phyloP scores from a whole-genome alignment of 92 coral and sea anemone species.

The Anthopleura xanthogrammica region DNA sequence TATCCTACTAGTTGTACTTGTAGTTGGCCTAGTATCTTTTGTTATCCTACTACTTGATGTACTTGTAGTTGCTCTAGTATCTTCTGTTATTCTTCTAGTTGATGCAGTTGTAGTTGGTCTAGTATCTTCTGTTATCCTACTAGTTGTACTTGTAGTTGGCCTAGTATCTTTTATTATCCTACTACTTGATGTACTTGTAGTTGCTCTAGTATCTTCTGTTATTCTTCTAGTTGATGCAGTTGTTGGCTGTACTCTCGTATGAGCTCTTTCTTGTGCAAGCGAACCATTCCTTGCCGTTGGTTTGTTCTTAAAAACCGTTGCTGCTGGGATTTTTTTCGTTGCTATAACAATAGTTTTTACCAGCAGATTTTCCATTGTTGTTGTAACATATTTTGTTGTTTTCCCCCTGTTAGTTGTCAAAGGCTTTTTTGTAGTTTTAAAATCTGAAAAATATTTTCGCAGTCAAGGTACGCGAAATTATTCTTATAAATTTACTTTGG shows the following conservation, averaged over 20 bases:
- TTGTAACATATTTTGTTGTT: neutral
- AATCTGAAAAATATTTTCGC: neutral
- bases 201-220: neutral
- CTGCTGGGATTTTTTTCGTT: neutral
- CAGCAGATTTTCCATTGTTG: neutral
- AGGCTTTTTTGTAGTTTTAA: neutral
- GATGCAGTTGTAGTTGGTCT: conserved; percentile 5
- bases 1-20: conserved; percentile 9
- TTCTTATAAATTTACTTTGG: too few species aligned
- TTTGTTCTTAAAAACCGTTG: neutral
- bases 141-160: conserved; percentile 8
- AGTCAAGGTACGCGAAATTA: too few species aligned
- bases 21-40: neutral
- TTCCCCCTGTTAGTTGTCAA: neutral
- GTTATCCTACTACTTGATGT: neutral
- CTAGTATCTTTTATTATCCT: neutral
- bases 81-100: neutral
- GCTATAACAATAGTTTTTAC: neutral
- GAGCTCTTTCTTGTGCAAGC: neutral
- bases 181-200: neutral
- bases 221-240: neutral
- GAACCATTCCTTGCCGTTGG: neutral
- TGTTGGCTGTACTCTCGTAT: neutral
- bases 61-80: conserved; percentile 1
- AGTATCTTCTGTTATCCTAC: neutral